Evolutionary conservation across 2,797 vertebrate genomes (phyloP).

Genomic region (Epinephelus awoara): DNA sequence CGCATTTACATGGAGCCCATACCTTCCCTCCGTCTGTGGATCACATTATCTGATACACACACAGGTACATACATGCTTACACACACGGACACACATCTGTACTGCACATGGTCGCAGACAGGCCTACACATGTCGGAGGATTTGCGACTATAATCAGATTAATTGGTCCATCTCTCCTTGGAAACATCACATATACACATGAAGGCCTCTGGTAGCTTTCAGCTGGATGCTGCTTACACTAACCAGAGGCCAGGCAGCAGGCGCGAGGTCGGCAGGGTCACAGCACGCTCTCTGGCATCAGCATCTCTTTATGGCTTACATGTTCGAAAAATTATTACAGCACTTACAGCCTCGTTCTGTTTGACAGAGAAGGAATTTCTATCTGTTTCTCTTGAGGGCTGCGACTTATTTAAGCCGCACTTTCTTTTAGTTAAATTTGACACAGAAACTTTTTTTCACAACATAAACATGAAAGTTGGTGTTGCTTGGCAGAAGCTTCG

Average conservation of each 20-base stretch:
- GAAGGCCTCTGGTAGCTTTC: conserved; percentile 79
- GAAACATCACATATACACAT: conserved; percentile 80
- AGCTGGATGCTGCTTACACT: conserved; percentile 80
- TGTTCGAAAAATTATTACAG: conserved; percentile 70
- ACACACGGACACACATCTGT: conserved; percentile 89
- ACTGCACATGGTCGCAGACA: conserved; percentile 90
- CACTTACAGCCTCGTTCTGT: conserved; percentile 61
- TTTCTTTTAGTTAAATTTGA: conserved; percentile 63
- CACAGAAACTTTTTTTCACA: conserved; percentile 31
- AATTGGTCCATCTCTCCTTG: conserved; percentile 91
- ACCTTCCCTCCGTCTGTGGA: conserved; percentile 36
- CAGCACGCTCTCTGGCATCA: conserved; percentile 71
- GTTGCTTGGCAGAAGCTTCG: conserved; percentile 73
- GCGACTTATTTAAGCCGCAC: conserved; percentile 44
- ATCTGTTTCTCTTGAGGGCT: conserved; percentile 57
- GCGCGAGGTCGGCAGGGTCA: conserved; percentile 75
- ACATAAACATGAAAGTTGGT: conserved; percentile 65
- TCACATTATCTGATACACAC: conserved; percentile 58
- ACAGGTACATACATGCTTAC: conserved; percentile 67
- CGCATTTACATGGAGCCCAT: conserved; percentile 4
- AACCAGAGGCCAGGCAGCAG: conserved; percentile 82
- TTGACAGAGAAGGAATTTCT: conserved; percentile 69
- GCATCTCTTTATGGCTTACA: conserved; percentile 75
- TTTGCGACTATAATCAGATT: conserved; percentile 94
- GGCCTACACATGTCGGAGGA: conserved; percentile 91